Evolutionary conservation across 2,113 vertebrate species (phyloP).

Genomic region (Girardinichthys multiradiatus): DNA sequence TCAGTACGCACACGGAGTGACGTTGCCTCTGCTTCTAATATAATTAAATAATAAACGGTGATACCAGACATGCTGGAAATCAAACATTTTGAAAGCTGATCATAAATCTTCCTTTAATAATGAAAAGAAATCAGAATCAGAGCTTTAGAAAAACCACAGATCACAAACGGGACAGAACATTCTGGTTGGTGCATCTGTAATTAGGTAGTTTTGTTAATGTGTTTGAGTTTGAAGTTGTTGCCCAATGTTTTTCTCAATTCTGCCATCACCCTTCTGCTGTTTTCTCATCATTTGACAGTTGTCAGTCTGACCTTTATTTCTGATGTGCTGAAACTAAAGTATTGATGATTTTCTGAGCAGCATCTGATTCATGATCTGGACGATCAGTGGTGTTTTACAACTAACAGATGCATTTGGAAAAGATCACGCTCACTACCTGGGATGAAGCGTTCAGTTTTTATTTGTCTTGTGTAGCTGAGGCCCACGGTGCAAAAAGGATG

Average conservation of each 20-base stretch:
- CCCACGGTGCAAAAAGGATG: slow-evolving; percentile 90
- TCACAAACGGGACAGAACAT: no score
- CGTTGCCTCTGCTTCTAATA: no score
- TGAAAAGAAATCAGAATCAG: no score
- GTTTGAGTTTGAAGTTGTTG: no score
- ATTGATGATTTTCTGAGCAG: background rate
- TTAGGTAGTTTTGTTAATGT: no score
- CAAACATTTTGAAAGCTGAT: background rate
- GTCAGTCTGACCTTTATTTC: no score
- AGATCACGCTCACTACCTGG: slow-evolving; percentile 78
- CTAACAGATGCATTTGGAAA: background rate
- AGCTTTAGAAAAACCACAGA: no score
- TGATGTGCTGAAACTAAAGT: background rate
- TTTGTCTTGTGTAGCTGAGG: slow-evolving; percentile 83
- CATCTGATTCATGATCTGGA: background rate
- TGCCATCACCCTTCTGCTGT: no score
- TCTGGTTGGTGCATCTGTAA: no score
- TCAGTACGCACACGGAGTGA: background rate
- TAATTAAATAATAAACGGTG: background rate
- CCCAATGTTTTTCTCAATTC: no score
- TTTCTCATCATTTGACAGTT: no score
- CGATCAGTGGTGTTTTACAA: background rate
- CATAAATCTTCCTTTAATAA: background rate
- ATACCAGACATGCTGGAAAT: background rate
- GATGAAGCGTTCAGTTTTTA: slow-evolving; percentile 83